phyloP scores from a whole-genome alignment of 1,140 invertebrate genomes.

The Thaumetopoea pityocampa region DNA sequence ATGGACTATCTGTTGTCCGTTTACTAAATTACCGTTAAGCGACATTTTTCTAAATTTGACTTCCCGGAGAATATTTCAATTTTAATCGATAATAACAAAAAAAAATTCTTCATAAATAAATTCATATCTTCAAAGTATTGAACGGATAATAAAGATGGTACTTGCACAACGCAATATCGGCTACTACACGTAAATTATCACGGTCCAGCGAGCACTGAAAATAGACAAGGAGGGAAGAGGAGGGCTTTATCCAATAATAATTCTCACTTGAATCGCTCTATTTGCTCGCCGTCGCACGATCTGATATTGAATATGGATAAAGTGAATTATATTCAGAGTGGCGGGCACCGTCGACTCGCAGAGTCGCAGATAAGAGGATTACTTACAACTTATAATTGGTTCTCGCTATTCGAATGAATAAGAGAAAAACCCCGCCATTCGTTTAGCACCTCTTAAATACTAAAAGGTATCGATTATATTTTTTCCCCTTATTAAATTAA shows the following conservation, averaged over 20 bases:
- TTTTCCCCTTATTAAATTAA: constrained; percentile 13
- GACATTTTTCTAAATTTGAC: no score
- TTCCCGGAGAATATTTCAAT: background rate
- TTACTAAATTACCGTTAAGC: no score
- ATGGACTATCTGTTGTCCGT: no score
- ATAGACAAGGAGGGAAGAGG: constrained; percentile 62
- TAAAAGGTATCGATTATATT: constrained; percentile 28
- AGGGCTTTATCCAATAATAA: constrained; percentile 71
- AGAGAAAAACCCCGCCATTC: constrained; percentile 45
- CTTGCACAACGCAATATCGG: constrained; percentile 43
- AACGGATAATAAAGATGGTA: constrained; percentile 34
- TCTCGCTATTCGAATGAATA: constrained; percentile 56
- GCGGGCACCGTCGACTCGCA: constrained; percentile 50
- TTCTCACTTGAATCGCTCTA: constrained; percentile 68
- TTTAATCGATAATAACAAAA: constrained; percentile 8
- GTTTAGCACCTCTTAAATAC: constrained; percentile 28
- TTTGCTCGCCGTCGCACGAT: constrained; percentile 63
- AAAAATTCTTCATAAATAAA: constrained; percentile 8
- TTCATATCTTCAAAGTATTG: constrained; percentile 6
- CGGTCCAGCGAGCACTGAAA: constrained; percentile 56
- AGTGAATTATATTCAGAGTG: constrained; percentile 68
- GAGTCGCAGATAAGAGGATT: constrained; percentile 65
- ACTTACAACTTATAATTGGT: constrained; percentile 71
- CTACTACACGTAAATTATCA: constrained; percentile 66
- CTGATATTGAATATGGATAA: constrained; percentile 73